Evolutionary conservation across 2,888 invertebrate genomes (phyloP), one percentile per base, ranked within the genome.

Genomic region (Apotomis turbidana): DNA sequence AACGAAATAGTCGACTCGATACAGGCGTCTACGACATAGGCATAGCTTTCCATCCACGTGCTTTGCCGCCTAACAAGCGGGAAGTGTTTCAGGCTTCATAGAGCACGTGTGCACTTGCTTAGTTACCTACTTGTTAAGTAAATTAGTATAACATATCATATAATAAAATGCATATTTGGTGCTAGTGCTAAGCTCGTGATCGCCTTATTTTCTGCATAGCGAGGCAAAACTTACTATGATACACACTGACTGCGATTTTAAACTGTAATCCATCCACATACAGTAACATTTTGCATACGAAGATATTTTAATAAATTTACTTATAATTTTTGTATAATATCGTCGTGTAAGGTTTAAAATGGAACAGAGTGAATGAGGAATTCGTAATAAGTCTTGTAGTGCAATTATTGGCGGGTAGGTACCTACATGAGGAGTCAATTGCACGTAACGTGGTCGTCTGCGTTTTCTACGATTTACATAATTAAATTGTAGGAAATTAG

Each of bases 241-340:
- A 41, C 41, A 6, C 6, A 41, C 6, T 41, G 58, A 27, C 57
- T 8, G 10, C 66, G n/a, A 67, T 12, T 67, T 57, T 54, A 68
- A 54, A 36, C 61, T 46, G 27, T 69, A 55, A 61, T 5, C 2
- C 36, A 55, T 13, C n/a, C 12, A 13, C 46, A 55, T 46, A 61
- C n/a, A 46, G 66, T n/a, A 38, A 49, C 36, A 57, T 52, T 41
- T 58, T 5, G 69, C 4, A 38, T 36, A 57, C 61, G 58, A 64
- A 61, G 61, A 70, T 57, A 71, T 70, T 73, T 70, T 71, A 77
- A 74, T 77, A 76, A 77, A 76, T 73, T 74, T 75, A 71, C 74
- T 74, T 74, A 73, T 77, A 77, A 76, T 78, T 75, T 75, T 69
- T 69, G 74, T 72, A 72, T 77, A 75, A 76, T 74, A 77, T 74